A percentile compares a stretch with the other conserved stretches of the same genome.
Conservation (phyloP, 2,888 invertebrate species). For the Willowsia nigromaculata region DNA sequence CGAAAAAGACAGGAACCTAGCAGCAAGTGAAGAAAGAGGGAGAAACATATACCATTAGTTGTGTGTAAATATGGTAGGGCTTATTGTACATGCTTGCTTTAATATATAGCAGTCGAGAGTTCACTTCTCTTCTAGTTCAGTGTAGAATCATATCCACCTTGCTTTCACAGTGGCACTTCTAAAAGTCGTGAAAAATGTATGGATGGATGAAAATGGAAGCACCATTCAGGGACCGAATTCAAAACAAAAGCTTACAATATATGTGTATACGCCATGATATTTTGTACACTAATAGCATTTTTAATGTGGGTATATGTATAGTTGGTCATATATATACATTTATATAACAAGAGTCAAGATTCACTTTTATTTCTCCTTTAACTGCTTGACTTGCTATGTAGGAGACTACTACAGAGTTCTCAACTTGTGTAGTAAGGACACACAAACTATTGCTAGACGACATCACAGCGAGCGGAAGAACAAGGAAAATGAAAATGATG, state of each 20-base stretch:
- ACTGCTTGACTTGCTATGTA: too few species aligned
- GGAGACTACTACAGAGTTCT: background rate
- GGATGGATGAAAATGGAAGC: background rate
- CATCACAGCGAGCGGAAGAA: conserved; percentile 18
- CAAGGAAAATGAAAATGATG: conserved; percentile 41
- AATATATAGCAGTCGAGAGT: conserved; percentile 23
- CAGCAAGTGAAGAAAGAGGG: conserved; percentile 16
- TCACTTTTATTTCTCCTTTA: background rate
- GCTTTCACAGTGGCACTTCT: too few species aligned
- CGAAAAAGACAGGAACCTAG: background rate
- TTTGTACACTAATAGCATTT: background rate
- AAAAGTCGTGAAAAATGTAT: conserved; percentile 26
- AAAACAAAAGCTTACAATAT: conserved; percentile 24
- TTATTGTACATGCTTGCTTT: too few species aligned
- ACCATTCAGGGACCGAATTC: background rate
- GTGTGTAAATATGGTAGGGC: too few species aligned
- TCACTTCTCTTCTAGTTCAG: conserved; percentile 48
- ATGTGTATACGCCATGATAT: background rate
- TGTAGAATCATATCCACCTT: conserved; percentile 9
- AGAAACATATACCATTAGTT: too few species aligned
- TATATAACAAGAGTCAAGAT: conserved; percentile 24
- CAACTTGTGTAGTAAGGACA: background rate
- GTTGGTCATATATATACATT: background rate
- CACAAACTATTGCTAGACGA: background rate
- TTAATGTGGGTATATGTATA: background rate